A percentile compares a stretch with the other conserved stretches of the same genome.
phyloP scores from a whole-genome alignment of 23 tunicate genomes.

The Halocynthia aurantium region DNA sequence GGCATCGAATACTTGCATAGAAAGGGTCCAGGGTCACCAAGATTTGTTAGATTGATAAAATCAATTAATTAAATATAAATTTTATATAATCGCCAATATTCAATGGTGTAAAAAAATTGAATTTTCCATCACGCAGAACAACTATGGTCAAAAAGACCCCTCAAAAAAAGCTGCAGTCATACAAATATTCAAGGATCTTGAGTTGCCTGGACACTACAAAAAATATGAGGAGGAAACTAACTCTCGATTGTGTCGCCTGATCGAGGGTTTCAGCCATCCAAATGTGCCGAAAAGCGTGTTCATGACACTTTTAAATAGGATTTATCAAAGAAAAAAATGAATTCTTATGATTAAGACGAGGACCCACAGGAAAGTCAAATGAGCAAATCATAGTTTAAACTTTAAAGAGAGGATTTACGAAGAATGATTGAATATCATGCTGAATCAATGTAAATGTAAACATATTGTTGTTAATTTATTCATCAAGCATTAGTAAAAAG shows the following conservation, averaged over 20 bases:
- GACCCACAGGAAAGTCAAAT: too few relatives aligned
- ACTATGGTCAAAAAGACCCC: conserved; percentile 62
- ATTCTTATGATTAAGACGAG: not conserved
- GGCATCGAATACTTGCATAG: too few relatives aligned
- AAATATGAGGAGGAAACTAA: conserved; percentile 57
- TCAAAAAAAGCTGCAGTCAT: conserved; percentile 36
- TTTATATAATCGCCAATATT: not conserved
- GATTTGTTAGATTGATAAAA: too few relatives aligned
- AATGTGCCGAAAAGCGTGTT: conserved; percentile 45
- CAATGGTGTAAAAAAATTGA: not conserved
- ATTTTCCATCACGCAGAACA: conserved; percentile 5
- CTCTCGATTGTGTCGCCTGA: conserved; percentile 10
- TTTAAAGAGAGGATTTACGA: too few relatives aligned
- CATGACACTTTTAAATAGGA: conserved; percentile 52
- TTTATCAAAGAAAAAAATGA: conserved; percentile 69
- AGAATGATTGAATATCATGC: too few relatives aligned
- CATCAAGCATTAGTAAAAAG: too few relatives aligned
- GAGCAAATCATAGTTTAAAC: too few relatives aligned
- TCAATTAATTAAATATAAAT: too few relatives aligned
- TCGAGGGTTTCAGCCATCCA: conserved; percentile 13
- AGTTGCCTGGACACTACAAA: conserved; percentile 31
- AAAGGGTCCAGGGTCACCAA: too few relatives aligned
- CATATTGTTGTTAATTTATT: too few relatives aligned
- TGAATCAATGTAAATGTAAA: too few relatives aligned
- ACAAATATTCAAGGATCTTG: conserved; percentile 34